These are phyloP conservation scores for Coenobita brevimanus DNA, from an alignment of 1,140 invertebrate genomes.

Conservation along the genomic window DNA sequence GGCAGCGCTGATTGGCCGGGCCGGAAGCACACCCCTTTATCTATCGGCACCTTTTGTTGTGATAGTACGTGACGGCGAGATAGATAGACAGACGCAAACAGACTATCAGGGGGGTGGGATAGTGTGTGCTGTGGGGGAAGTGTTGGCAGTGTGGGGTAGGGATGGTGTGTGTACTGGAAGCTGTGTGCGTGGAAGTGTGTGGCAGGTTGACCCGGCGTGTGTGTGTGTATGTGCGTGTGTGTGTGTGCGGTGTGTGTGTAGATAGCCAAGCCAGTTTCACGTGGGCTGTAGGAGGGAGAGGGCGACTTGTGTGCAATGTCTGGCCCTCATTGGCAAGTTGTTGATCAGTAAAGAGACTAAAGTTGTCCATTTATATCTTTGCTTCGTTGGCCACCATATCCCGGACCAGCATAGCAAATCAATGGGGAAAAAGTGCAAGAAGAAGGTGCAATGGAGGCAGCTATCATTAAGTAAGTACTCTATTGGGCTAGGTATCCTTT, in stretches of 20 bases:
- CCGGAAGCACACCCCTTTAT: constrained; percentile 31
- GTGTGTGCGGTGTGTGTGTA: too few relatives aligned
- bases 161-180: too few relatives aligned
- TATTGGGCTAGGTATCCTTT: neutral
- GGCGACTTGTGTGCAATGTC: constrained; percentile 57
- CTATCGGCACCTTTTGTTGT: neutral
- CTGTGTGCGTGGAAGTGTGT: too few relatives aligned
- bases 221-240: too few relatives aligned
- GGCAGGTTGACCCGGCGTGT: too few relatives aligned
- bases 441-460: constrained; percentile 66
- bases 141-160: too few relatives aligned
- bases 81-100: neutral
- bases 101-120: too few relatives aligned
- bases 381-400: too few relatives aligned
- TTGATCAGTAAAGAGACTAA: constrained; percentile 31
- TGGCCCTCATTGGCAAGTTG: constrained; percentile 41
- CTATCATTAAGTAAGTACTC: constrained; percentile 66
- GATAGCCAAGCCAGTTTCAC: constrained; percentile 66
- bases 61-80: constrained; percentile 25
- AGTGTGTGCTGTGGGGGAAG: neutral
- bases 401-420: constrained; percentile 44
- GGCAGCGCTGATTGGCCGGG: constrained; percentile 14
- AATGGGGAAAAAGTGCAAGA: constrained; percentile 69
- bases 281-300: constrained; percentile 53
- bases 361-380: too few relatives aligned